Base-by-base conservation (phyloP, 30 jellyfish, hydroid and myxozoan genomes). In the Hydractinia symbiolongicarpus region DNA sequence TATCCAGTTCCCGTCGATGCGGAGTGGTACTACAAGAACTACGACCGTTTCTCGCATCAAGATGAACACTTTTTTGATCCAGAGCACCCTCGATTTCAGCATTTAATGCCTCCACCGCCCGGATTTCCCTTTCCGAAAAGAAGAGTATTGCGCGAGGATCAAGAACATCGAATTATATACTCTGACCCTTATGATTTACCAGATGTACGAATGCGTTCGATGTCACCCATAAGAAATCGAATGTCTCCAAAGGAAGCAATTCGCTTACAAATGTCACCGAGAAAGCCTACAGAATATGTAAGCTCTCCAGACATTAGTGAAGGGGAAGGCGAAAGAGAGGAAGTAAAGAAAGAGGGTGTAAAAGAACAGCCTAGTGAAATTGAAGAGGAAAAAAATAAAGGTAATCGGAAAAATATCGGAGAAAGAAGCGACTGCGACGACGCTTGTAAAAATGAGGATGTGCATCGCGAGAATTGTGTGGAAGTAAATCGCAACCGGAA, bases 1-100 rank as follows among this genome's bases (percentile, higher is more conserved):
- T 77, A 77, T 55, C 85, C 85, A 15, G 85, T 77, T 9, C 85
- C 85, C 7, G 85, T 77, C 44, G 85, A 77, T 77, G 78, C 85
- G n/a, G 85, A 77, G 60, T 77, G 85, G 85, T 77, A 77, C 30
- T 77, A 77, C 53, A 66, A 77, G 60, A 52, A 77, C 77, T 61
- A 77, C 54, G 85, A 77, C 1, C 75, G 55, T 14, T 57, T 58
- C 15, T 49, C 79, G 15, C 55, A 57, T 54, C 50, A 57, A 5
- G 44, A 51, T 58, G 85, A 77, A 53, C 85, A 57, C 8, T 61
- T 52, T 9, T 55, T 49, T 16, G 58, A 54, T 8, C 58, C 85
- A 17, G 78, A 54, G 21, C 13, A 55, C 7, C 83, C 83, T 8
- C 83, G 54, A 19, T 74, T 74, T 13, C 69, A 74, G 54, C 83